These are phyloP conservation scores for Melanogrammus aeglefinus DNA, from an alignment of 2,797 vertebrate species.

Conservation along the genomic window DNA sequence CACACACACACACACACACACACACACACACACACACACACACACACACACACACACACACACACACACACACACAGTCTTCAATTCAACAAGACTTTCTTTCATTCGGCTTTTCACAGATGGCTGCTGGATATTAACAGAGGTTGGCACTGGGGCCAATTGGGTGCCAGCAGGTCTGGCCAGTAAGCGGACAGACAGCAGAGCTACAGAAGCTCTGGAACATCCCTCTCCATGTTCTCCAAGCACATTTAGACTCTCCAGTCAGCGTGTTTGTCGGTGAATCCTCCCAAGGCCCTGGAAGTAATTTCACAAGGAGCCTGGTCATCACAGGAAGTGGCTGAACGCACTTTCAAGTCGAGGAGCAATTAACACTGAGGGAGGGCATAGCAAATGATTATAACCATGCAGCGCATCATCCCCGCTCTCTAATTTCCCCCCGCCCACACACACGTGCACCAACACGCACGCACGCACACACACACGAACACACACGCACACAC, in stretches of 20 bases:
- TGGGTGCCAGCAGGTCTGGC: too few relatives aligned
- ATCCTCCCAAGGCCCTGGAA: neutral
- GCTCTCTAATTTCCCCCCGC: conserved; percentile 36
- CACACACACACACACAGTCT: neutral
- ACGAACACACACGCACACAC: too few relatives aligned
- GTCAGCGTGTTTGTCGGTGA: neutral
- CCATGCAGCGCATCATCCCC: conserved; percentile 36
- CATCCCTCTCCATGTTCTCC: too few relatives aligned
- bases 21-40: neutral
- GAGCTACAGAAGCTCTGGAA: too few relatives aligned
- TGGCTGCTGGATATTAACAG: too few relatives aligned
- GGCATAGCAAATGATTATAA: conserved; percentile 40
- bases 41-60: neutral
- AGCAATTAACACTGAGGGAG: conserved; percentile 50
- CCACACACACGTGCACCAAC: neutral
- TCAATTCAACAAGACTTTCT: too few relatives aligned
- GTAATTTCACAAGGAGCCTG: neutral
- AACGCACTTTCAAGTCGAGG: conserved; percentile 48
- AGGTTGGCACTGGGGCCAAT: too few relatives aligned
- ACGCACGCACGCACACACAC: too few relatives aligned
- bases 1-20: neutral
- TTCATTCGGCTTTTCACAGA: too few relatives aligned
- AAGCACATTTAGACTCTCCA: too few relatives aligned
- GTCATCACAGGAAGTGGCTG: neutral
- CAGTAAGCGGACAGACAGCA: too few relatives aligned